Conservation (phyloP, 1,140 invertebrate genomes). For the Nasonia giraulti region DNA sequence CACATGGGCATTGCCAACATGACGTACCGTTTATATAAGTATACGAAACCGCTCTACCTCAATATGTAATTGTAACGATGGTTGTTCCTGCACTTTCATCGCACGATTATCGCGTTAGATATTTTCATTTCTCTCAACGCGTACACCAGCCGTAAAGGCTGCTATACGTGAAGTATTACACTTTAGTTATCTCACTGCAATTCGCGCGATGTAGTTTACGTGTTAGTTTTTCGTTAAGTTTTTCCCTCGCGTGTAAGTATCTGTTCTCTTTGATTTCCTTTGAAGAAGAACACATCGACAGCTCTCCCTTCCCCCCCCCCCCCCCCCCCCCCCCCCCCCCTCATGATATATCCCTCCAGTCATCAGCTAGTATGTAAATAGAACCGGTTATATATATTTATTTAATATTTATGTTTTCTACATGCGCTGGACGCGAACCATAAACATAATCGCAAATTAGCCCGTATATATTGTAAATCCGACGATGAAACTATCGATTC, state of each 20-base stretch:
- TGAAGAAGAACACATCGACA: constrained; percentile 36
- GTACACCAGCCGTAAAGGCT: background rate
- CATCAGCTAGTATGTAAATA: constrained; percentile 64
- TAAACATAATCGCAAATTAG: constrained; percentile 66
- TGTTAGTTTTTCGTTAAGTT: constrained; percentile 12
- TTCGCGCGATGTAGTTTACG: background rate
- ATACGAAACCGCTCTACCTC: constrained; percentile 67
- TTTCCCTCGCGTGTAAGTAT: background rate
- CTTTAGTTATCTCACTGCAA: constrained; percentile 12
- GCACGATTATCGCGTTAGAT: background rate
- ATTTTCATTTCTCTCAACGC: background rate
- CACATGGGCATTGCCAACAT: constrained; percentile 42
- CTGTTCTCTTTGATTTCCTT: background rate
- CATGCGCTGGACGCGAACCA: constrained; percentile 72
- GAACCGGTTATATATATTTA: constrained; percentile 69
- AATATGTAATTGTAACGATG: constrained; percentile 34
- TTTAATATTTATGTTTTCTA: constrained; percentile 69
- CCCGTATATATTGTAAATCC: constrained; percentile 49
- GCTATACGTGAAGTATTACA: constrained; percentile 6
- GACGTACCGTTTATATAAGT: constrained; percentile 56
- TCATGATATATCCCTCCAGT: constrained; percentile 33
- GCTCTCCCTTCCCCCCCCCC: background rate
- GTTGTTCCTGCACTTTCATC: background rate
- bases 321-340: background rate
- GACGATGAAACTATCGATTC: constrained; percentile 4